Conservation (phyloP, 2,888 invertebrate species). For the Oasisia sp. region DNA sequence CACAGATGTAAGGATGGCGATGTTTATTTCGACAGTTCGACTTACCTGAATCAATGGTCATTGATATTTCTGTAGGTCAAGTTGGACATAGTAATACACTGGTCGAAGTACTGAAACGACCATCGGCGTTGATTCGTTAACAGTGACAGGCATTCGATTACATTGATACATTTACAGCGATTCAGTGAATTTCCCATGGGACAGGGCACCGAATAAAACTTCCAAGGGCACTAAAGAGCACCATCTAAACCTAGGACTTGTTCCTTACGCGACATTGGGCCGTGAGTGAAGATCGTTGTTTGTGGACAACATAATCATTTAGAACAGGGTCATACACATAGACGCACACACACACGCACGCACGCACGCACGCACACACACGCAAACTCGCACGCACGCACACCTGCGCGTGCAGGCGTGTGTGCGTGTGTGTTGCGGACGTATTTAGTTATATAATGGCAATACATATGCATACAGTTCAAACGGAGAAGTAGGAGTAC, state of each 20-base stretch:
- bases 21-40: not conserved
- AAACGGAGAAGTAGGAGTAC: not conserved
- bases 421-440: too few species aligned
- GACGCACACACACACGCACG: not conserved
- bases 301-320: not conserved
- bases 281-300: not conserved
- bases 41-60: not conserved
- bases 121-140: not conserved
- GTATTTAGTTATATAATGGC: too few species aligned
- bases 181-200: slow-evolving; percentile 1
- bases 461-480: not conserved
- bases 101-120: not conserved
- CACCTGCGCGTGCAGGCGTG: not conserved
- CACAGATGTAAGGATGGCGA: not conserved
- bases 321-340: not conserved
- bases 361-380: too few species aligned
- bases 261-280: not conserved
- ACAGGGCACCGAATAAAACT: not conserved
- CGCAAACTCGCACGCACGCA: not conserved
- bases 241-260: not conserved
- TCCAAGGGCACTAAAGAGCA: not conserved
- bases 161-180: not conserved
- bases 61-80: not conserved
- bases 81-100: not conserved
- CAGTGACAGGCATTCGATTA: not conserved